A percentile compares a stretch with the other conserved stretches of the same genome.
phyloP scores from a whole-genome alignment of 2,113 vertebrate genomes.

The Peucedramus taeniatus region DNA sequence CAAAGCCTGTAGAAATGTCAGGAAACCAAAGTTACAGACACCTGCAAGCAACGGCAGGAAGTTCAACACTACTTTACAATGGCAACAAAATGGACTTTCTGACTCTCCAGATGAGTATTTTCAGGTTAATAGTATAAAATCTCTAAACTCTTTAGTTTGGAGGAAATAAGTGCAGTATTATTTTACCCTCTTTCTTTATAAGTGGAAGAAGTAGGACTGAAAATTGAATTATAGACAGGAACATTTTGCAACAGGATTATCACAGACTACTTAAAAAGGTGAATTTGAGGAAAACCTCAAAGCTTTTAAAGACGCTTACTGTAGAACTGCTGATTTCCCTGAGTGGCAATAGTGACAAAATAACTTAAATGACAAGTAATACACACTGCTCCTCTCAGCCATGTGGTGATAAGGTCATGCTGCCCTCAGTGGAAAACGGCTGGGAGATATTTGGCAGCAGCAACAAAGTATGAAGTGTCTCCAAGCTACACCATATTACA shows the following conservation, averaged over 20 bases:
- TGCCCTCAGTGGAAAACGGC: not conserved
- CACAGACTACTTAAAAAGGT: not conserved
- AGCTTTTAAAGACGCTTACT: not conserved
- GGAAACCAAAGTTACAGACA: not conserved
- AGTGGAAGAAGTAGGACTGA: not conserved
- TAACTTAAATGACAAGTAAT: not conserved
- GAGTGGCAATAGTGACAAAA: not conserved
- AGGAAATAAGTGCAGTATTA: not conserved
- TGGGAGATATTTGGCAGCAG: slow-evolving; percentile 20
- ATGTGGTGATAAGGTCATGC: not conserved
- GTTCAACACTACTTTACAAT: not conserved
- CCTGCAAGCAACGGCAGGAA: not conserved
- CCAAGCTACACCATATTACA: not conserved
- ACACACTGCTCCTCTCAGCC: not conserved
- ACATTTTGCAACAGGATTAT: slow-evolving; percentile 21
- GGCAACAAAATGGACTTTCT: slow-evolving; percentile 12
- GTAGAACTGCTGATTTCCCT: slow-evolving; percentile 41
- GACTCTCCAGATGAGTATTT: not conserved
- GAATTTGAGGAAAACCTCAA: slow-evolving; percentile 51
- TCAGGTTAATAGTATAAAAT: not conserved
- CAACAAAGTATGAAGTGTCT: not conserved
- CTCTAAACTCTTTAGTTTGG: slow-evolving; percentile 1
- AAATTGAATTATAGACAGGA: not conserved
- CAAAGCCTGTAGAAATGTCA: not conserved
- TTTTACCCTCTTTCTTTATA: not conserved